A percentile compares a stretch with the other conserved stretches of the same genome.
phyloP scores from a whole-genome alignment of 2,113 vertebrate species.

The Coryphaenoides rupestris region DNA sequence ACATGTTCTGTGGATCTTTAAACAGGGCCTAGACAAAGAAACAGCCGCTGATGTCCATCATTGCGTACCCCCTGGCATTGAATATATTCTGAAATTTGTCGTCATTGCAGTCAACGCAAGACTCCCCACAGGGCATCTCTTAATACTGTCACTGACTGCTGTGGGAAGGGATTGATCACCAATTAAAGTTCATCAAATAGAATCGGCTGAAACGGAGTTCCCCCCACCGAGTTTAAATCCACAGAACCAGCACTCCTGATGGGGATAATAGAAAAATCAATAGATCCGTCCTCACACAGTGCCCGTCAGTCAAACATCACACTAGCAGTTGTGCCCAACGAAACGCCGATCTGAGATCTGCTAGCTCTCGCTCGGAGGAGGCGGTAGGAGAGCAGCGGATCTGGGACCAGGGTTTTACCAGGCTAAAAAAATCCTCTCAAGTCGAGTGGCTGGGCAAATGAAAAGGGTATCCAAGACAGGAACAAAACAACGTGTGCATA shows the following conservation, averaged over 20 bases:
- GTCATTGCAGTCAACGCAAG: too few relatives aligned
- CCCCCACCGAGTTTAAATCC: slow-evolving; percentile 19
- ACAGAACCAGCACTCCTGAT: slow-evolving; percentile 47
- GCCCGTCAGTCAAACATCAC: slow-evolving; percentile 70
- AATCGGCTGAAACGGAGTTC: too few relatives aligned
- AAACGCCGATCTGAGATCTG: slow-evolving; percentile 19
- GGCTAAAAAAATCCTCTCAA: slow-evolving; percentile 38
- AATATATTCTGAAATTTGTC: slow-evolving; percentile 49
- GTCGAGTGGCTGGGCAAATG: slow-evolving; percentile 58
- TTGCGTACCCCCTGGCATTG: not conserved
- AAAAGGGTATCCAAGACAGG: slow-evolving; percentile 48
- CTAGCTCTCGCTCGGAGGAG: not conserved
- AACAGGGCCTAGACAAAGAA: too few relatives aligned
- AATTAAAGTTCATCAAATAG: too few relatives aligned
- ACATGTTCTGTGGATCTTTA: too few relatives aligned
- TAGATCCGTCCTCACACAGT: slow-evolving; percentile 59
- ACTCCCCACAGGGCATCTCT: too few relatives aligned
- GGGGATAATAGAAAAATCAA: slow-evolving; percentile 42
- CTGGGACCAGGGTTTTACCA: slow-evolving; percentile 21
- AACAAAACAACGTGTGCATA: not conserved
- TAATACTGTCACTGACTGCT: too few relatives aligned
- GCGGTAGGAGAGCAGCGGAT: not conserved
- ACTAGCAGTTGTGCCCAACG: slow-evolving; percentile 33
- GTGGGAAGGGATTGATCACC: too few relatives aligned
- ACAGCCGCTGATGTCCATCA: too few relatives aligned